A percentile compares a stretch with the other conserved stretches of the same genome.
phyloP scores from a whole-genome alignment of 2,888 invertebrate genomes.

The Leptogaster cylindrica region DNA sequence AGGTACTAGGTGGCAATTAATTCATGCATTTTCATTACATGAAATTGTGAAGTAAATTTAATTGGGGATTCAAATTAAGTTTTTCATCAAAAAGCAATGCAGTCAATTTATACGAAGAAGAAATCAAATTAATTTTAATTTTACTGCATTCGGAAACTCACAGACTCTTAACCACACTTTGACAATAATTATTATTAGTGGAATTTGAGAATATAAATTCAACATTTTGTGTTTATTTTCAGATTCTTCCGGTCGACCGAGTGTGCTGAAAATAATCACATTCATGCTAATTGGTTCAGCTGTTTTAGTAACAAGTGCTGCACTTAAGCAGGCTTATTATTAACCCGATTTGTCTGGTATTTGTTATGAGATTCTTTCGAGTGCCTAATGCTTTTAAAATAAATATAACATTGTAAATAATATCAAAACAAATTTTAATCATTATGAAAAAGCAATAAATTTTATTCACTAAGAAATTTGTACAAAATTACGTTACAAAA shows the following conservation, averaged over 20 bases:
- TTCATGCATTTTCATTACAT: slow-evolving; percentile 28
- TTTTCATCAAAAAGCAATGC: no score
- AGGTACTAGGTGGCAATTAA: slow-evolving; percentile 9
- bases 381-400: neutral
- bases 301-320: slow-evolving; percentile 60
- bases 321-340: slow-evolving; percentile 59
- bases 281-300: slow-evolving; percentile 60
- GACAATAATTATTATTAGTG: no score
- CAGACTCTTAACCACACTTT: no score
- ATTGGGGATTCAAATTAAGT: no score
- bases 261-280: slow-evolving; percentile 61
- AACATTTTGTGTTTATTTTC: slow-evolving; percentile 41
- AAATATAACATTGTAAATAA: slow-evolving; percentile 5
- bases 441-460: slow-evolving; percentile 10
- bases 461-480: neutral
- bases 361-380: neutral
- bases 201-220: no score
- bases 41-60: no score
- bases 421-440: neutral
- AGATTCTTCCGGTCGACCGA: slow-evolving; percentile 63
- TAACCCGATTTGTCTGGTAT: slow-evolving; percentile 20
- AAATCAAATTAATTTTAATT: no score
- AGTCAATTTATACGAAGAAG: no score
- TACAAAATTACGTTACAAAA: neutral
- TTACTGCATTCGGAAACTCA: no score